These are phyloP conservation scores for Fringilla coelebs DNA, from an alignment of 2,797 vertebrate species.

Conservation along the genomic window DNA sequence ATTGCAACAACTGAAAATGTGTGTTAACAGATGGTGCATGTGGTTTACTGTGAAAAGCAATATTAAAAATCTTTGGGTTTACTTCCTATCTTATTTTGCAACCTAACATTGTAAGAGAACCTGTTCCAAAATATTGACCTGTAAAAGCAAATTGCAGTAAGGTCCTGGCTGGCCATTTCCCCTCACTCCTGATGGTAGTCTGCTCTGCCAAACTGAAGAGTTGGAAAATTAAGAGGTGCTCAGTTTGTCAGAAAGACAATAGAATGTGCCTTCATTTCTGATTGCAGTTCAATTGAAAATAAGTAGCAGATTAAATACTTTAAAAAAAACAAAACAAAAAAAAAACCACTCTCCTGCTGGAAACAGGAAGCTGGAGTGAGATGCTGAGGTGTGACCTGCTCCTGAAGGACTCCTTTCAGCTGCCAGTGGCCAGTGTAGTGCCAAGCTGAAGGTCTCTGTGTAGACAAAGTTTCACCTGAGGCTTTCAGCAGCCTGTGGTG, in stretches of 20 bases:
- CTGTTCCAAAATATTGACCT: not conserved
- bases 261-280: not conserved
- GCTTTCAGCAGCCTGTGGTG: not conserved
- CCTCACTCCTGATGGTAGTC: not conserved
- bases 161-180: not conserved
- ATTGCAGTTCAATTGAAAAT: not conserved
- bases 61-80: not conserved
- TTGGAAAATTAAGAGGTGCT: not conserved
- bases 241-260: not conserved
- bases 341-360: rapidly evolving
- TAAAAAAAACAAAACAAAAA: rapidly evolving
- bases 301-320: not conserved
- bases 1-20: not conserved
- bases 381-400: not conserved
- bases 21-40: not conserved
- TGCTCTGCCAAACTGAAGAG: not conserved
- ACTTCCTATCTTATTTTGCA: not conserved
- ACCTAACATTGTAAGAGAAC: not conserved
- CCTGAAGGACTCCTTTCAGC: not conserved
- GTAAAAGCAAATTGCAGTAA: not conserved
- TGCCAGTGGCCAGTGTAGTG: too few species aligned
- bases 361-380: not conserved
- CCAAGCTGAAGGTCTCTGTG: not conserved
- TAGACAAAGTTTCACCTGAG: not conserved
- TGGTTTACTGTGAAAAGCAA: not conserved